Evolutionary conservation across 2,797 vertebrate genomes (phyloP), one percentile per base, ranked within the genome.

Genomic region (Anabacerthia variegaticeps): DNA sequence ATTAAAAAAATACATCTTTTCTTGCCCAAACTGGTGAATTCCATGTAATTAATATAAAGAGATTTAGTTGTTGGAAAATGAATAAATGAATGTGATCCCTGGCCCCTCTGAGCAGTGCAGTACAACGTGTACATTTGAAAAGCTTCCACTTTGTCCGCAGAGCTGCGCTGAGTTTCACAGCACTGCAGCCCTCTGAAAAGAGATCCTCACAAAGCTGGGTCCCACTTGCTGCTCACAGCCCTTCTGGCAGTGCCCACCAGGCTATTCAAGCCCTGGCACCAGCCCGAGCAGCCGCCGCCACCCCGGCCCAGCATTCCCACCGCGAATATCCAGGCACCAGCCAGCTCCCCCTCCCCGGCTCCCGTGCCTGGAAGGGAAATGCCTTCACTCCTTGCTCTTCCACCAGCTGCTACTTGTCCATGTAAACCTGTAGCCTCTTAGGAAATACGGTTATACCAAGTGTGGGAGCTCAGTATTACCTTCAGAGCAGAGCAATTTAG

Each of bases 141-240:
- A 93, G 66, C 83, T 90, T 93, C 85, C 74, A 71, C 85, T 85
- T 71, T 81, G 76, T 93, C 85, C 4, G 2, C 75, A 52, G 72
- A 59, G 75, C 85, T 83, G 73, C 4, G 5, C 55, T 52, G 88
- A 84, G 88, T 78, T 84, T 66, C 80, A 32, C 59, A 76, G 88
- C 3, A 0, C 62, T 34, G 51, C 85, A 62, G 66, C 37, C 49
- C 21, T 85, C 89, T 95, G 88, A 95, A 95, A 96, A 94, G 89
- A 34, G 58, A 80, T 75, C 77, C 78, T 87, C 32, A 94, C 95
- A 93, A 95, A 95, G 92, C 91, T 61, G 88, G 67, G 68, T 92
- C 39, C 86, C 43, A 7, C 52, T 13, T 15, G 41, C 71, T n/a
- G 48, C 88, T 71, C 77, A 48, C 61, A 16, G 30, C 52, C 87